Evolutionary conservation across 2,888 invertebrate genomes (phyloP), one percentile per base, ranked within the genome.

Genomic region (Synanthedon formicaeformis): DNA sequence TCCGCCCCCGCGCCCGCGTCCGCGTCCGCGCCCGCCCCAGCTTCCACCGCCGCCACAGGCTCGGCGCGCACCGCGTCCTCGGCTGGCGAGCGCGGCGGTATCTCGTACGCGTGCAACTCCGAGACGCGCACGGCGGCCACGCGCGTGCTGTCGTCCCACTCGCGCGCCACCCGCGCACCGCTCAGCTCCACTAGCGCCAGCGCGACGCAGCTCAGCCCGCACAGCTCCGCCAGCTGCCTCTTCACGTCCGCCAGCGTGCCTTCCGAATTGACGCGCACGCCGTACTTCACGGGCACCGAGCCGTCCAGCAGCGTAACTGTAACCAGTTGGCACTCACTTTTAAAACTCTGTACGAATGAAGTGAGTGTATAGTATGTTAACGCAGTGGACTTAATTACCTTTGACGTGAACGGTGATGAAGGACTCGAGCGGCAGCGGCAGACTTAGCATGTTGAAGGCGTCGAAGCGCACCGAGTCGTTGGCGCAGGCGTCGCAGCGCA

Each of bases 401-500:
- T 92, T 88, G 53, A 94, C 89, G 73, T 95, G 94, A 62, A 93
- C 89, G 58, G 94, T 90, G 51, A 93, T 90, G 67, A 91, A 94
- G 73, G 93, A 93, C 80, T 97, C 97, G 90, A 97, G 94, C 18
- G 97, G 97, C 64, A 97, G 88, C 55, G 97, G 97, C 65, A 97
- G 86, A 60, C 95, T 93, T 51, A 97, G 90, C 81, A 95, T 92
- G 77, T 95, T 96, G 88, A 97, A 97, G 2, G 96, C 94, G 84
- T 97, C 97, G 81, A 97, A 97, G 49, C 95, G 90, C 55, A 96
- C 95, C 52, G 95, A 95, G 66, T 94, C 93, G 59, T 92, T 91
- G 10, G 92, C 92, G 82, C 97, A 97, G 18, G 92, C 91, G 66
- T 92, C 90, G 78, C 97, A 97, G 51, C 92, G 92, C 52, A 92